Percentiles rank a stretch among this genome's conserved stretches.
Evolutionary conservation across 2,888 invertebrate species (phyloP).

Genomic region (Amphipyra berbera): DNA sequence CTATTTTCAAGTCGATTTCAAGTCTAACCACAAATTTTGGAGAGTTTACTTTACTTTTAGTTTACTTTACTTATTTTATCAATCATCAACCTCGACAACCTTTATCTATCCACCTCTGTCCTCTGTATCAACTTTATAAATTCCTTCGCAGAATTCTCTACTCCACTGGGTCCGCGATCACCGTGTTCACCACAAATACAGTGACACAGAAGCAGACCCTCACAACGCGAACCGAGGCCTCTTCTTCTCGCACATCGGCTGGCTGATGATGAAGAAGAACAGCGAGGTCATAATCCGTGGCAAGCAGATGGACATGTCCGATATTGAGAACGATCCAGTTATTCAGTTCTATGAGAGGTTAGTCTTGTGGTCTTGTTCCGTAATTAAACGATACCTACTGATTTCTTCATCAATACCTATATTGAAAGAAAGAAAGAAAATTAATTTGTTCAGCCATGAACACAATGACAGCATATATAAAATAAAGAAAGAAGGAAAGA

Average conservation of each 20-base stretch:
- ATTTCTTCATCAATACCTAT: too few species aligned
- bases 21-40: too few species aligned
- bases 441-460: too few species aligned
- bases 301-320: constrained; percentile 93
- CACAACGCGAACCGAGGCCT: constrained; percentile 95
- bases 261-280: constrained; percentile 95
- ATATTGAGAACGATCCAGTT: constrained; percentile 93
- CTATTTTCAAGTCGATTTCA: too few species aligned
- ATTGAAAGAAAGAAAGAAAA: too few species aligned
- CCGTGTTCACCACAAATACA: constrained; percentile 95
- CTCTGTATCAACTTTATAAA: background rate
- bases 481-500: too few species aligned
- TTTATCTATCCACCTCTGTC: too few species aligned
- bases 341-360: constrained; percentile 93
- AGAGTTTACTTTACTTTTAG: too few species aligned
- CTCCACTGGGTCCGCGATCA: constrained; percentile 92
- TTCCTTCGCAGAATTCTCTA: constrained; percentile 75
- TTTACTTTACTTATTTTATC: too few species aligned
- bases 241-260: constrained; percentile 97
- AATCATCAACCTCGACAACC: too few species aligned
- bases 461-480: too few species aligned
- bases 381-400: too few species aligned
- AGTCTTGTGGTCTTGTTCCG: constrained; percentile 70
- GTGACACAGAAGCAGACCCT: constrained; percentile 95
- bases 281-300: constrained; percentile 94